These are phyloP conservation scores for Priocnemis perturbator DNA, from an alignment of 2,888 invertebrate species.

Conservation along the genomic window DNA sequence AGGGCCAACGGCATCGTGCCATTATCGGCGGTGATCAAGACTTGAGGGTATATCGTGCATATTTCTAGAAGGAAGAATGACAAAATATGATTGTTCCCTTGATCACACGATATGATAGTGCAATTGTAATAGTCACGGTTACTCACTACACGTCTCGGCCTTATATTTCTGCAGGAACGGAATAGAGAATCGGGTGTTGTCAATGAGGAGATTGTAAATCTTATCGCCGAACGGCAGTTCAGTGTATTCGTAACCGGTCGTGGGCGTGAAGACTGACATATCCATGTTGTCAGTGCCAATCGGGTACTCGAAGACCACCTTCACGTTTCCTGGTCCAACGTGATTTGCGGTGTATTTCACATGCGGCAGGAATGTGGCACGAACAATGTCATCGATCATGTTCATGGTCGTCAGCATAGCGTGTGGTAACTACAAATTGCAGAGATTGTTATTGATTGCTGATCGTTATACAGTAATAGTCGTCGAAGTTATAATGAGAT, in stretches of 20 bases:
- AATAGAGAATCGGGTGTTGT: constrained; percentile 36
- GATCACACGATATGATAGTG: not conserved
- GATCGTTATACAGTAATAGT: not conserved
- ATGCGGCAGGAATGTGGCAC: constrained; percentile 36
- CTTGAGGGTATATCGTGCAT: constrained; percentile 63
- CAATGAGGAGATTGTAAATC: constrained; percentile 34
- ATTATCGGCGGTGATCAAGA: constrained; percentile 55
- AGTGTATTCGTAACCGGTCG: constrained; percentile 44
- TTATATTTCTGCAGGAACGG: constrained; percentile 16
- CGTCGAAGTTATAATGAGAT: no score
- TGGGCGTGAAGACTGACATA: constrained; percentile 59
- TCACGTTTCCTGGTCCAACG: constrained; percentile 53
- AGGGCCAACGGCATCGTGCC: constrained; percentile 46
- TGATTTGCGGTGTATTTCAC: constrained; percentile 48
- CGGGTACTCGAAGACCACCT: constrained; percentile 58
- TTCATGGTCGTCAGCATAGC: constrained; percentile 19
- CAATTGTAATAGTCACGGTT: not conserved
- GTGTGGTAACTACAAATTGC: constrained; percentile 49
- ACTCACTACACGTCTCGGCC: constrained; percentile 1
- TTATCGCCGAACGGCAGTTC: constrained; percentile 30
- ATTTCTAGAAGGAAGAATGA: constrained; percentile 54
- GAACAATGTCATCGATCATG: constrained; percentile 46
- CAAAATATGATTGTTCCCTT: not conserved
- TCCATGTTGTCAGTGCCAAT: constrained; percentile 54
- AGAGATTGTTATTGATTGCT: not conserved